Evolutionary conservation across 2,113 vertebrate species (phyloP), one percentile per base, ranked within the genome.

Genomic region (Arothron firmamentum): DNA sequence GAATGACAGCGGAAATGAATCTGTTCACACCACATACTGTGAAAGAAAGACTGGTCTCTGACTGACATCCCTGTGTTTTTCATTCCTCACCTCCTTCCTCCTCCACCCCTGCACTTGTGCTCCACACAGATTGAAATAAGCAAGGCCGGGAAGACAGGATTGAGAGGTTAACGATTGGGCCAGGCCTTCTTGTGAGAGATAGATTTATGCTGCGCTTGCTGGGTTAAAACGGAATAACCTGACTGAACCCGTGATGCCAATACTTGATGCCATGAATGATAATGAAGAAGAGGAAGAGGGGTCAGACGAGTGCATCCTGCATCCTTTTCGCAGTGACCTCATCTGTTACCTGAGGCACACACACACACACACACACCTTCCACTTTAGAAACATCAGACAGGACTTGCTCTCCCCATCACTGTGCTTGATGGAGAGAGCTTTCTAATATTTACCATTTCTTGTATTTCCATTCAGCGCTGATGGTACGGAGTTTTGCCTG

Each of bases 1-100:
- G 73, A 78, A 72, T 75, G 45, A 12, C 69, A 78, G 76, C 85
- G 84, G 82, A 87, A 87, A 88, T 88, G 18, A 83, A 87, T 82
- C 81, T 88, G 79, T 85, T 84, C 66, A 71, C 79, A 88, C 77
- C 84, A 85, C 77, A 72, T 83, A 79, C 82, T 77, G 87, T 83
- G 77, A 88, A 87, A 85, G 76, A 86, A 82, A 86, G 79, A 88
- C 68, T 83, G n/a, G n/a, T n/a, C 74, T 73, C 71, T 85, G 19
- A 28, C 78, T 82, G 74, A 80, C 79, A 73, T 85, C 67, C 74
- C 76, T 67, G 72, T 82, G 83, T 80, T 83, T 86, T 85, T 84
- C 82, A 79, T 82, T 86, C 73, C 80, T 80, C 52, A 43, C 61
- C 60, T 64, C 55, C 73, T 51, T 46, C 41, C 48, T 67, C 56